Conservation (phyloP, 2,113 vertebrate genomes). For the Dasyprocta punctata region DNA sequence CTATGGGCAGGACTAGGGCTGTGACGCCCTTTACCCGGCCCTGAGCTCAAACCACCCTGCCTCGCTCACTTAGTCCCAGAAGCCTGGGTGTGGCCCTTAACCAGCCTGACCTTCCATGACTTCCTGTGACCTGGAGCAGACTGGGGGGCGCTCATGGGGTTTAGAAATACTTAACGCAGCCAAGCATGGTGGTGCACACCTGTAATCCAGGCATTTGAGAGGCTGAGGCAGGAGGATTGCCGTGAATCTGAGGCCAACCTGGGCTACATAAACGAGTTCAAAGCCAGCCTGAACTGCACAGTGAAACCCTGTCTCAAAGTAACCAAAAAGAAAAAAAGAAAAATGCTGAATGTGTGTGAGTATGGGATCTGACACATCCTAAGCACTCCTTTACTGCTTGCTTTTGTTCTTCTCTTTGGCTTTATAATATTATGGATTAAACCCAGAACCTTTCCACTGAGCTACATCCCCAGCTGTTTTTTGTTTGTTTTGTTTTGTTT, state of each 20-base stretch:
- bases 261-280: too few relatives aligned
- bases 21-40: too few relatives aligned
- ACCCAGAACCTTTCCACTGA: background rate
- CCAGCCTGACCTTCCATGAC: background rate
- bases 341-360: too few relatives aligned
- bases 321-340: background rate
- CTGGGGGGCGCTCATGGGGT: background rate
- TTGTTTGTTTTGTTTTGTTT: background rate
- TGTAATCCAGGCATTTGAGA: background rate
- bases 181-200: background rate
- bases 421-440: background rate
- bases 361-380: background rate
- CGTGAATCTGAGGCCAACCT: background rate
- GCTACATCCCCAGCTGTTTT: background rate
- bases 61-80: background rate
- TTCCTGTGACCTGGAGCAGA: background rate
- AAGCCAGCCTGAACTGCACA: background rate
- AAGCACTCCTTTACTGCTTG: background rate
- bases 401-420: background rate
- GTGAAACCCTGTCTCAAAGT: background rate
- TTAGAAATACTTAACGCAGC: background rate
- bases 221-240: background rate
- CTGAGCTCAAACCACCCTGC: background rate
- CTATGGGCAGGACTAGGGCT: background rate
- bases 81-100: background rate